Percentiles rank a stretch among this genome's conserved stretches.
Evolutionary conservation across 2,797 vertebrate genomes (phyloP).

Genomic region (Syngnathus acus): DNA sequence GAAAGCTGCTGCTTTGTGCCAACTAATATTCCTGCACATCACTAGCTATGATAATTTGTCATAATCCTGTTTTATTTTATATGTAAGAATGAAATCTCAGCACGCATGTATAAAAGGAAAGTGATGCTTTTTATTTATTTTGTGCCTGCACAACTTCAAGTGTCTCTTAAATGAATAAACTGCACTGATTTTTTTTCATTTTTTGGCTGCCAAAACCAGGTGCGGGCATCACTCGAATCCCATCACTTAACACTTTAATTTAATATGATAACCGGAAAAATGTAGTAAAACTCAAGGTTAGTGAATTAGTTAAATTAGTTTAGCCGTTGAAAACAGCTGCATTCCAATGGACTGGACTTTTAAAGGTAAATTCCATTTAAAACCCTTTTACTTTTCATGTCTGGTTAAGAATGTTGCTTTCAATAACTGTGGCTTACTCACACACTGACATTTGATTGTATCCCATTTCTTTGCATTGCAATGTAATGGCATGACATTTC

Average conservation of each 20-base stretch:
- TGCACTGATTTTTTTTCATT: neutral
- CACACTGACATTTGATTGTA: conserved; percentile 68
- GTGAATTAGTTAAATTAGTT: neutral
- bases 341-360: conserved; percentile 3
- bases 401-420: conserved; percentile 21
- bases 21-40: neutral
- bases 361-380: neutral
- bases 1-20: neutral
- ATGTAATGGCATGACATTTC: conserved; percentile 44
- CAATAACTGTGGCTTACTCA: conserved; percentile 11
- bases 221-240: neutral
- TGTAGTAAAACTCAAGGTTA: neutral
- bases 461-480: conserved; percentile 34
- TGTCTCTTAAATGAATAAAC: neutral
- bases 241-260: neutral
- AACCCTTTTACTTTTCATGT: conserved; percentile 13
- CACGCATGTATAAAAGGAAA: neutral
- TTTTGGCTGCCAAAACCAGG: neutral
- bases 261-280: neutral
- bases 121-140: neutral
- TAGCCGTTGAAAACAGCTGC: neutral
- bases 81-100: neutral
- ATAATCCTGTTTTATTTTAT: neutral
- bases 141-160: neutral
- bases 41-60: neutral